Percentiles rank a stretch among this genome's conserved stretches.
These are phyloP conservation scores for Branchinecta lindahli DNA, from an alignment of 1,140 invertebrate genomes.

Conservation along the genomic window DNA sequence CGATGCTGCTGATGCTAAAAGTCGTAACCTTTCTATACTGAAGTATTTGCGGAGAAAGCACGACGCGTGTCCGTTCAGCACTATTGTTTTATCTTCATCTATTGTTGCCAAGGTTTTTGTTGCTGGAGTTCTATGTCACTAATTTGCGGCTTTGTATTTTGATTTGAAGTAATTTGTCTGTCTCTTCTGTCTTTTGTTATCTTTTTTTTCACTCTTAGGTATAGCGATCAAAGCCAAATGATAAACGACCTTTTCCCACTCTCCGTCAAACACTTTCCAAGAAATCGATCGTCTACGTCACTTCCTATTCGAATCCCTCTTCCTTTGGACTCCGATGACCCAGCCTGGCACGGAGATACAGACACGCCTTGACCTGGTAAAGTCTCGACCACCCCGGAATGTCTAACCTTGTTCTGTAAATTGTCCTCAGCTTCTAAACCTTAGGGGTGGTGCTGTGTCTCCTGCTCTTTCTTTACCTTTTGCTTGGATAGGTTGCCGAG, in stretches of 20 bases:
- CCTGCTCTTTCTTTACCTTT: no score
- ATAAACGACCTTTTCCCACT: constrained; percentile 79
- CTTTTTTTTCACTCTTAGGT: constrained; percentile 44
- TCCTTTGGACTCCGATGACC: constrained; percentile 18
- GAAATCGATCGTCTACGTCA: background rate
- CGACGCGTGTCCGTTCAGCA: no score
- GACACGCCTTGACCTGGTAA: constrained; percentile 10
- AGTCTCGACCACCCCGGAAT: constrained; percentile 18
- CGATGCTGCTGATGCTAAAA: no score
- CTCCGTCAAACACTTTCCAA: constrained; percentile 21
- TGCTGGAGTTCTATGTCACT: background rate
- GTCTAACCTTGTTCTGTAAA: constrained; percentile 27
- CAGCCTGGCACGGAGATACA: constrained; percentile 17
- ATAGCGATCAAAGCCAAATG: constrained; percentile 72
- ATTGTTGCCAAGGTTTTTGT: constrained; percentile 13
- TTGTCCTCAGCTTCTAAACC: constrained; percentile 13
- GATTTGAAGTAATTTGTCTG: background rate
- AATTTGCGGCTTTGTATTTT: background rate
- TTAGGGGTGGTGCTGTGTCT: background rate
- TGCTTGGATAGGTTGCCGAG: no score
- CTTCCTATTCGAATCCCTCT: constrained; percentile 19
- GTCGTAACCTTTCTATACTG: no score
- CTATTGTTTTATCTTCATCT: background rate
- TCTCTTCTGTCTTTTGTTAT: constrained; percentile 19
- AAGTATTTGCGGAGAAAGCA: no score